Evolutionary conservation across 2,888 invertebrate species (phyloP).

Genomic region (Strigamia crassipes): DNA sequence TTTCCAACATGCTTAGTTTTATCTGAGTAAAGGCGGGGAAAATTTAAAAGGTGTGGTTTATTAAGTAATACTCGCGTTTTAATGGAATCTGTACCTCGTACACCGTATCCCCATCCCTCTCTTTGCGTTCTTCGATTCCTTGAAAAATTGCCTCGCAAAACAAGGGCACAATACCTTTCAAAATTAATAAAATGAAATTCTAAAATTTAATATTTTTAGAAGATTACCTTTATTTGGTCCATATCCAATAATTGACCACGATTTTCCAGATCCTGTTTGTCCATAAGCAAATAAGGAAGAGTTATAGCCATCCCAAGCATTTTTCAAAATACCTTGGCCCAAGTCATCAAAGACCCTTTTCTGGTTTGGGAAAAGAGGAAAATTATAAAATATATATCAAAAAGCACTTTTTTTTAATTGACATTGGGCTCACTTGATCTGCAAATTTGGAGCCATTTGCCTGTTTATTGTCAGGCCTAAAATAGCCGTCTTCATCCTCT

Average conservation of each 20-base stretch:
- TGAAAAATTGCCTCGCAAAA: slow-evolving; percentile 64
- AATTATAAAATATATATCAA: too few relatives aligned
- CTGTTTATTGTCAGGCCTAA: slow-evolving; percentile 58
- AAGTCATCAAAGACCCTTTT: slow-evolving; percentile 63
- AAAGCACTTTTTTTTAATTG: not conserved
- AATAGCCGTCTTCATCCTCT: slow-evolving; percentile 60
- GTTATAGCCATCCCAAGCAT: slow-evolving; percentile 66
- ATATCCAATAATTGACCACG: slow-evolving; percentile 66
- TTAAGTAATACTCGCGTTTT: not conserved
- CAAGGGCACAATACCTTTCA: slow-evolving; percentile 64
- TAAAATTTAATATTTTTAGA: slow-evolving; percentile 41
- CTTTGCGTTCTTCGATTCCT: slow-evolving; percentile 60
- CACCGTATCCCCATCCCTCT: slow-evolving; percentile 55
- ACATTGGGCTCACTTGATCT: slow-evolving; percentile 61
- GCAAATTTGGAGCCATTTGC: slow-evolving; percentile 61
- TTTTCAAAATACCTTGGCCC: slow-evolving; percentile 63
- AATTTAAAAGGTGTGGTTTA: not conserved
- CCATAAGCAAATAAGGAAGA: slow-evolving; percentile 66
- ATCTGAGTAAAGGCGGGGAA: slow-evolving; percentile 57
- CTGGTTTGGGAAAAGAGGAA: slow-evolving; percentile 54
- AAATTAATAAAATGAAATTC: too few relatives aligned
- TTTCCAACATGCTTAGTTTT: slow-evolving; percentile 65
- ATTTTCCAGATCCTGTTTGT: slow-evolving; percentile 66
- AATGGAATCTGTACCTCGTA: slow-evolving; percentile 55
- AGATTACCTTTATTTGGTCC: slow-evolving; percentile 65